Percentiles rank a stretch among this genome's conserved stretches.
phyloP scores from a whole-genome alignment of 2,797 vertebrate genomes.

The Muscicapa striata region DNA sequence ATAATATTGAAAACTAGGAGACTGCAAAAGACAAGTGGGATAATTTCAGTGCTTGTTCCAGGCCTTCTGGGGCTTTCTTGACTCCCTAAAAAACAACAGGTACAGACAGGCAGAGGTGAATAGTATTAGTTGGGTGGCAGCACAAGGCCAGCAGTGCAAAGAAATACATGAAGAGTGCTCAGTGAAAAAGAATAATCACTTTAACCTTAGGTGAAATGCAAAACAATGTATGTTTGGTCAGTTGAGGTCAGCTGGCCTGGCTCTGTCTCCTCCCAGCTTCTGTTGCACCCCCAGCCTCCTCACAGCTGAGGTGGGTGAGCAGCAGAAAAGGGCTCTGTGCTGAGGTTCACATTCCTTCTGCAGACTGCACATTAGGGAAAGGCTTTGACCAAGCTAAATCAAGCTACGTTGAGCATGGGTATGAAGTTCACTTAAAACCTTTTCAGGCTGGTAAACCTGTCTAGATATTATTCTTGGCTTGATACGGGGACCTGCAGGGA shows the following conservation, averaged over 20 bases:
- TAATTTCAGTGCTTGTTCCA: background rate
- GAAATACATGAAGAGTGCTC: background rate
- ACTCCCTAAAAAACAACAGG: background rate
- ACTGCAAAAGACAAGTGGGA: background rate
- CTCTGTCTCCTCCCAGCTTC: background rate
- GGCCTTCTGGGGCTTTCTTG: background rate
- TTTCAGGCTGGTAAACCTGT: background rate
- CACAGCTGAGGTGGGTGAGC: background rate
- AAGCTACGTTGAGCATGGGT: background rate
- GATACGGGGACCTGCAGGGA: background rate
- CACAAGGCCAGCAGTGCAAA: background rate
- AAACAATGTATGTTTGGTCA: background rate
- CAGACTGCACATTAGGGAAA: background rate
- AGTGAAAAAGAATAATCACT: background rate
- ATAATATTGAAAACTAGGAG: background rate
- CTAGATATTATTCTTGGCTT: slow-evolving; percentile 7
- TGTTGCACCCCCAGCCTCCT: too few species aligned
- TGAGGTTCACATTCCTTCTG: background rate
- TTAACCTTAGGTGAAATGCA: background rate
- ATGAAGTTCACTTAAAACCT: background rate
- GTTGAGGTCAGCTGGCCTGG: background rate
- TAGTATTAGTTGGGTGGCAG: background rate
- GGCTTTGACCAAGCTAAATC: background rate
- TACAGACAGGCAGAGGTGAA: background rate
- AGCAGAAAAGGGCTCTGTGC: background rate